These are phyloP conservation scores for Pelobates fuscus DNA, from an alignment of 2,113 vertebrate species.

Conservation along the genomic window DNA sequence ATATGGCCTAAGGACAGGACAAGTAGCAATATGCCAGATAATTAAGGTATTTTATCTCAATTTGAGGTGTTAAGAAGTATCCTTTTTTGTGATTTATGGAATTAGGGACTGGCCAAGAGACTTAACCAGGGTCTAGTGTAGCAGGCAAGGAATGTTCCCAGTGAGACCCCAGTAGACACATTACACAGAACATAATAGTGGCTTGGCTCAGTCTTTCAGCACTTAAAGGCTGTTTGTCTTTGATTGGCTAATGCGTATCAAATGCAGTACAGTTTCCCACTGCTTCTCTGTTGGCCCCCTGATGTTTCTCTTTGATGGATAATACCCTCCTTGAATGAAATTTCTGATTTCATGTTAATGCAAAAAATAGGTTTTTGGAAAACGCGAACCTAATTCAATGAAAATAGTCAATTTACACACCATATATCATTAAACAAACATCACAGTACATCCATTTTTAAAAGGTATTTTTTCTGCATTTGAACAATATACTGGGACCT, in stretches of 20 bases:
- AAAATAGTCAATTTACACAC: constrained; percentile 54
- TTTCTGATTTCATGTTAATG: constrained; percentile 64
- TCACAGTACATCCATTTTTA: constrained; percentile 6
- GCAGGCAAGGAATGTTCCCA: constrained; percentile 53
- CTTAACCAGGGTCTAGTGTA: constrained; percentile 31
- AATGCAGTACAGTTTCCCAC: constrained; percentile 68
- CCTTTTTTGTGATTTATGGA: constrained; percentile 78
- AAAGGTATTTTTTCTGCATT: constrained; percentile 49
- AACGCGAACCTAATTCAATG: constrained; percentile 65
- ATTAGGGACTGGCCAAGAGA: constrained; percentile 38
- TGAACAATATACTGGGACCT: neutral
- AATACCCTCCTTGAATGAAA: constrained; percentile 59
- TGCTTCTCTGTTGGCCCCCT: constrained; percentile 63
- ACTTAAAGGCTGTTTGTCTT: constrained; percentile 64
- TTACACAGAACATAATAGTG: constrained; percentile 20
- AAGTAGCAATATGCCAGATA: constrained; percentile 72
- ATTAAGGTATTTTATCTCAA: constrained; percentile 80
- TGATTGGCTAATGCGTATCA: constrained; percentile 66
- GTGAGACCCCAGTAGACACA: constrained; percentile 57
- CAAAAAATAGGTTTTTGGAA: constrained; percentile 59
- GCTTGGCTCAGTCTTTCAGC: constrained; percentile 48
- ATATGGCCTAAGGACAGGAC: constrained; percentile 64
- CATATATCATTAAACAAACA: constrained; percentile 53
- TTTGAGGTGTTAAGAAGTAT: constrained; percentile 79
- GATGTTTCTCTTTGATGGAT: constrained; percentile 63